Evolutionary conservation across 2,113 vertebrate species (phyloP), one percentile per base, ranked within the genome.

Genomic region (Danionella cerebrum): DNA sequence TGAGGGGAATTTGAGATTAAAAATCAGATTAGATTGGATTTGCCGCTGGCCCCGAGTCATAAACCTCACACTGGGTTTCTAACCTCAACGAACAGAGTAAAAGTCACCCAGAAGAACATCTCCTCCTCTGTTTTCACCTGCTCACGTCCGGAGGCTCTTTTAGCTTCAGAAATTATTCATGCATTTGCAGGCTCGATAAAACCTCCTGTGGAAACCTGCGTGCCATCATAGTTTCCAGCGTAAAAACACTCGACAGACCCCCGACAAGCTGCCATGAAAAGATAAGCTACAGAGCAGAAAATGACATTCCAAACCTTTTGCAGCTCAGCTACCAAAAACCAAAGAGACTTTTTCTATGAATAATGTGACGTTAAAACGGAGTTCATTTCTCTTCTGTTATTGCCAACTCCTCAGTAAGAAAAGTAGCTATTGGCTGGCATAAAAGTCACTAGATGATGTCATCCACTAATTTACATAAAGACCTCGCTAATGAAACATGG

Each of bases 91-190:
- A 74, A 73, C 76, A 74, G 69, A 79, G 69, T 2, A 63, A 63
- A 71, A 31, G 35, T 77, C 72, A 78, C 65, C 72, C 72, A 33
- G 54, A 47, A 58, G 24, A 74, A 76, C 77, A 76, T 79, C 45
- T 64, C 64, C 76, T 53, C 67, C 63, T 67, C 45, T 67, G 51
- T 47, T 55, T 65, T 71, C 63, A 8, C 41, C 41, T 68, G 72
- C 73, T 69, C 72, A 77, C 64, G 78, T 81, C 78, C 75, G 8
- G 57, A 63, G 76, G 83, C 74, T 82, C 73, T 76, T 80, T 80
- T 78, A 78, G 65, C 39, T 69, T 79, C 70, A 83, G 74, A 76
- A 83, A 82, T 81, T 78, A 82, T 83, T 82, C 67, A 85, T 81
- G 78, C 75, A 75, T 85, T 82, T 74, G 74, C 77, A 78, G 77